Evolutionary conservation across 2,888 invertebrate genomes (phyloP).

Genomic region (Spicauda simplicius): DNA sequence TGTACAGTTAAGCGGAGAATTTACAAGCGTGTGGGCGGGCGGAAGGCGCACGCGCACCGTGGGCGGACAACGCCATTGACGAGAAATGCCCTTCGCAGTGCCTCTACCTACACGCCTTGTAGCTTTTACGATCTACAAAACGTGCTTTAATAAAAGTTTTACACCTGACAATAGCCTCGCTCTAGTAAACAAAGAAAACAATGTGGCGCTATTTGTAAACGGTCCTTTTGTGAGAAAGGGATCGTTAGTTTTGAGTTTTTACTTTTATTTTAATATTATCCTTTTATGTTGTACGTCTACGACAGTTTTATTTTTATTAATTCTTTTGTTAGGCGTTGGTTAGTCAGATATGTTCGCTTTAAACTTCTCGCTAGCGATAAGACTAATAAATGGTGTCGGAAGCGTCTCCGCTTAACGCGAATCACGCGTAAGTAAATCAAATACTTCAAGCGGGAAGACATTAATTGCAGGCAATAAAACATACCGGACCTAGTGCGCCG

Average conservation of each 20-base stretch:
- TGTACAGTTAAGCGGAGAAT: constrained; percentile 74
- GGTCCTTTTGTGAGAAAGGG: constrained; percentile 39
- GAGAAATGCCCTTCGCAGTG: constrained; percentile 61
- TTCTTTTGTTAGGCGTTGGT: too few species aligned
- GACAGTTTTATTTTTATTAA: neutral
- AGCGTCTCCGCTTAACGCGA: constrained; percentile 52
- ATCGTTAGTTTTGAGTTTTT: constrained; percentile 14
- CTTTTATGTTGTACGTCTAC: constrained; percentile 1
- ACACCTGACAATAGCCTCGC: constrained; percentile 39
- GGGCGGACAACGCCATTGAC: constrained; percentile 71
- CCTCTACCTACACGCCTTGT: constrained; percentile 62
- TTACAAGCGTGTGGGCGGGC: constrained; percentile 75
- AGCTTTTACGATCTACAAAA: constrained; percentile 62
- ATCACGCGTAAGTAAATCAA: constrained; percentile 64
- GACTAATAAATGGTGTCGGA: constrained; percentile 47
- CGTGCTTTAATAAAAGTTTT: constrained; percentile 35
- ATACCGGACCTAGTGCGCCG: constrained; percentile 53
- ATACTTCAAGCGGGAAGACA: constrained; percentile 61
- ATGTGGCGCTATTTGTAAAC: constrained; percentile 45
- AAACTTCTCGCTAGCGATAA: constrained; percentile 2
- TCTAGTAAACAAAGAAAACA: constrained; percentile 47
- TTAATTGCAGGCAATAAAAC: constrained; percentile 75
- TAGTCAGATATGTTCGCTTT: neutral
- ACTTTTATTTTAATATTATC: constrained; percentile 15
- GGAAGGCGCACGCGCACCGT: constrained; percentile 62